phyloP scores from a whole-genome alignment of 2,888 invertebrate species.

The Amiota mariae region DNA sequence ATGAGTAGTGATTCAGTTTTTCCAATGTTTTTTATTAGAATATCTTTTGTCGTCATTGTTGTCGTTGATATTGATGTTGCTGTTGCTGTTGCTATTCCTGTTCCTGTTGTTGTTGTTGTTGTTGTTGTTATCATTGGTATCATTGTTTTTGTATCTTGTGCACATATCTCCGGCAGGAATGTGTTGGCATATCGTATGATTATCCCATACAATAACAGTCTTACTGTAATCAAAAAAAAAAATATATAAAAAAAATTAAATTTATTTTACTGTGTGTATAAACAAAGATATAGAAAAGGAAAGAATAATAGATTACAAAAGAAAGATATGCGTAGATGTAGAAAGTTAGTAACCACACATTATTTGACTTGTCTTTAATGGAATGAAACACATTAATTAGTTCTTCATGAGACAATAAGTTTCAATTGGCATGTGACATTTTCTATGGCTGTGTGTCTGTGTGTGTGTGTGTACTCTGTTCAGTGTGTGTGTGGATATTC shows the following conservation, averaged over 20 bases:
- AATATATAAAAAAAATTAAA: background rate
- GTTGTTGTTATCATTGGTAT: background rate
- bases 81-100: background rate
- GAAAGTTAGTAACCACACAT: too few relatives aligned
- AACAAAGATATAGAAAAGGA: too few relatives aligned
- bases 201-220: slow-evolving; percentile 10
- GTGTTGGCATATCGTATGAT: background rate
- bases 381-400: too few relatives aligned
- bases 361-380: too few relatives aligned
- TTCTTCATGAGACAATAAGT: background rate
- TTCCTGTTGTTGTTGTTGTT: background rate
- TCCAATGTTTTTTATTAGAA: too few relatives aligned
- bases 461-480: too few relatives aligned
- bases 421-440: background rate
- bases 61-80: background rate
- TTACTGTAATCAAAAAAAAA: background rate
- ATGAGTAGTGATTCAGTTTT: background rate
- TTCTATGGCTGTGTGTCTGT: too few relatives aligned
- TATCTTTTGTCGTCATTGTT: too few relatives aligned
- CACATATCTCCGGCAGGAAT: background rate
- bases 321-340: too few relatives aligned
- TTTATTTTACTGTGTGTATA: background rate
- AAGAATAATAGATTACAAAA: too few relatives aligned
- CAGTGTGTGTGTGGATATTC: too few relatives aligned
- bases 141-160: background rate